Base-by-base conservation (phyloP, 2,797 vertebrate genomes). In the Botia almorhae region DNA sequence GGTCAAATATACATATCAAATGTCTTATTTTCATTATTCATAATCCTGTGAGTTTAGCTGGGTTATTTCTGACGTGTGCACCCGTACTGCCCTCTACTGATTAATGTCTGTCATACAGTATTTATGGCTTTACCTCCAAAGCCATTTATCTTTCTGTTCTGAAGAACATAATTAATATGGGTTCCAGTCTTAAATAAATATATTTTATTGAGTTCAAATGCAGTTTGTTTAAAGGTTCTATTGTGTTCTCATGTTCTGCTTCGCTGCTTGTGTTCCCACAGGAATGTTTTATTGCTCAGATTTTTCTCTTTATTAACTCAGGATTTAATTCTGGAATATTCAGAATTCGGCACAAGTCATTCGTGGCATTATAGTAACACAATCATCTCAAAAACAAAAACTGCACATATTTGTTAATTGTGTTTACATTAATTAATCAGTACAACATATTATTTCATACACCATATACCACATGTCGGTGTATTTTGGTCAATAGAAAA, bases 1-100 rank as follows among this genome's bases (percentile, higher is more conserved):
- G 33, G 7, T 16, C 63, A 74, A 13, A 77, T 72, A 63, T 39
- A 64, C 33, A 53, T 7, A 60, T 79, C 19, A 65, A 51, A 80
- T 69, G 23, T 78, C 16, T 39, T 16, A 4, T 19, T 73, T 80
- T 29, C 78, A 82, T 82, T 77, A 74, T 58, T 70, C 36, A 64
- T 73, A 12, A 26, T 70, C 36, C 53, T 70, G 80, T 8, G 0
- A 60, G 50, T 50, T 64, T 51, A 17, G 21, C 19, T 39, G 69
- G n/a, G 29, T 19, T 19, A 33, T 50, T 64, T 39, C 21, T 60
- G 19, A 50, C 43, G 64, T 12, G 8, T 77, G 76, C 71, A 69
- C 61, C 74, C 71, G 74, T 76, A 84, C 75, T 85, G 83, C 79
- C 85, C 82, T 88, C 82, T 86, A 67, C 77, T 85, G 88, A 89